Conservation (phyloP, 2,113 vertebrate species). For the Narcine bancroftii region DNA sequence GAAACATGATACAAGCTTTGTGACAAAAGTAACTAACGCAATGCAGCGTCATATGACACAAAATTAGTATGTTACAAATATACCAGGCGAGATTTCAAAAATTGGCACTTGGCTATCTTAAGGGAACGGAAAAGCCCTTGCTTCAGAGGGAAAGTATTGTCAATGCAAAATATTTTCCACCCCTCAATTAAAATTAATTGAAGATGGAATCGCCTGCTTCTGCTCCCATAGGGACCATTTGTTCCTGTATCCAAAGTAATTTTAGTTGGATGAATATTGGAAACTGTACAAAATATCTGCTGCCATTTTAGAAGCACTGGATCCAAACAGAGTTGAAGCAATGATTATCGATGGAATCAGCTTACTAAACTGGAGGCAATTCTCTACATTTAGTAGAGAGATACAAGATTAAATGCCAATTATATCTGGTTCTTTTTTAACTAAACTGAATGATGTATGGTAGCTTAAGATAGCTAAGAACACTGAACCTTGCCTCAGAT, state of each 20-base stretch:
- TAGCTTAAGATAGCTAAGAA: constrained; percentile 18
- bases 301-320: neutral
- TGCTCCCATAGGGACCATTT: neutral
- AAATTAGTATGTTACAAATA: constrained; percentile 34
- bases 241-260: neutral
- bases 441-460: neutral
- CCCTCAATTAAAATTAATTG: neutral
- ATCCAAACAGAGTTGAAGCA: neutral
- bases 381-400: neutral
- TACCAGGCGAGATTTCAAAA: constrained; percentile 8
- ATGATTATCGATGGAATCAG: neutral
- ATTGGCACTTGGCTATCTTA: neutral
- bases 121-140: neutral
- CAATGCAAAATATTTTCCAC: neutral
- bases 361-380: neutral
- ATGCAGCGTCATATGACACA: constrained; percentile 15
- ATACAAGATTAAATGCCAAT: neutral
- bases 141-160: neutral
- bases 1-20: constrained; percentile 35
- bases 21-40: constrained; percentile 32
- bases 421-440: neutral
- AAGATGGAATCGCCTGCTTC: constrained; percentile 1
- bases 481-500: constrained; percentile 13
- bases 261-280: neutral
- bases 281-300: neutral